Evolutionary conservation across 2,888 invertebrate species (phyloP).

Genomic region (Quadroppia sp.): DNA sequence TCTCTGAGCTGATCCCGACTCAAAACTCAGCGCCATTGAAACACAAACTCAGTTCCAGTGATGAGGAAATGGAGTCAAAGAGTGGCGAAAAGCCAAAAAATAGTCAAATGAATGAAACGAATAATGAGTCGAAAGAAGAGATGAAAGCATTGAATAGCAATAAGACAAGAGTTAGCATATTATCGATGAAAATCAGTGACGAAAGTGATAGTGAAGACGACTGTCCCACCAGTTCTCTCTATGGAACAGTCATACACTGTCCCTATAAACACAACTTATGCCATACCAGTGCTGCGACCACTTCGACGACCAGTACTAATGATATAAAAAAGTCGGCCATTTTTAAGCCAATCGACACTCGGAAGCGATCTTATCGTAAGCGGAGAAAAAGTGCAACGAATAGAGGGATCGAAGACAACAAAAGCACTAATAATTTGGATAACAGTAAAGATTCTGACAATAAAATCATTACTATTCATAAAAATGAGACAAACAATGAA

Average conservation of each 20-base stretch:
- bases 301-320: not conserved
- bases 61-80: not conserved
- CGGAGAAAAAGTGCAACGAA: conserved; percentile 11
- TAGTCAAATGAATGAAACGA: not conserved
- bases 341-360: conserved; percentile 20
- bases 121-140: not conserved
- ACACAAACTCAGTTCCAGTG: conserved; percentile 13
- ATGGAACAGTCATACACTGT: conserved; percentile 9
- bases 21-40: not conserved
- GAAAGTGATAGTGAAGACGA: conserved; percentile 14
- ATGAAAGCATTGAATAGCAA: not conserved
- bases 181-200: not conserved
- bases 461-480: not conserved
- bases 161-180: not conserved
- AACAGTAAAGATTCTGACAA: not conserved
- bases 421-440: not conserved
- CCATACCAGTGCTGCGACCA: not conserved
- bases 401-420: not conserved
- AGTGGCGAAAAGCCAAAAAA: not conserved
- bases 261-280: conserved; percentile 32
- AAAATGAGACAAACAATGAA: not conserved
- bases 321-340: not conserved
- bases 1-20: not conserved
- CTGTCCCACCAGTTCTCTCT: not conserved
- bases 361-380: conserved; percentile 3